phyloP scores from a whole-genome alignment of 1,140 invertebrate genomes.

The Notospermus geniculatus region DNA sequence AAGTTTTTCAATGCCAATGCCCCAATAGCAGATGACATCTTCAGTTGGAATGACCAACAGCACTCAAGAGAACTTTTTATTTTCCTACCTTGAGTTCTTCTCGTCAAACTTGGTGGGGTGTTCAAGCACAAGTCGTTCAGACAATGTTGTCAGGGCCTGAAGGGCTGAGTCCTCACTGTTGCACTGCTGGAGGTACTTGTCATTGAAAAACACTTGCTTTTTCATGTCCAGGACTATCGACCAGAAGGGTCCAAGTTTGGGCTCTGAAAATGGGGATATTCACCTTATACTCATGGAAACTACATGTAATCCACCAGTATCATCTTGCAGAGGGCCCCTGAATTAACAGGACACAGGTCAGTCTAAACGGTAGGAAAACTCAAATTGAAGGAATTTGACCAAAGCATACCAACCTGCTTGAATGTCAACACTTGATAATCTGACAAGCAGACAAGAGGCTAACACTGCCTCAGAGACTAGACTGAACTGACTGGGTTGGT shows the following conservation, averaged over 20 bases:
- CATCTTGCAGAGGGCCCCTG: background rate
- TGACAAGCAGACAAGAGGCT: conserved; percentile 72
- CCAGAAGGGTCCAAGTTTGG: conserved; percentile 66
- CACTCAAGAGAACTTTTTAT: too few relatives aligned
- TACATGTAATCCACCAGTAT: too few relatives aligned
- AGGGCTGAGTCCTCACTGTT: conserved; percentile 64
- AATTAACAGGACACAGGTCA: background rate
- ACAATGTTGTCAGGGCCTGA: conserved; percentile 59
- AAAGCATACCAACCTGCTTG: conserved; percentile 39
- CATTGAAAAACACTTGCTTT: conserved; percentile 65
- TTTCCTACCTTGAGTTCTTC: too few relatives aligned
- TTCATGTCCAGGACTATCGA: conserved; percentile 68
- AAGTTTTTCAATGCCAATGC: too few relatives aligned
- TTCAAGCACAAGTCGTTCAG: conserved; percentile 65
- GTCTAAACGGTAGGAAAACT: background rate
- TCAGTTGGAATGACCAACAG: too few relatives aligned
- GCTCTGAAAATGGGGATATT: conserved; percentile 61
- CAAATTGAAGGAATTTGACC: background rate
- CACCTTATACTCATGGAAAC: too few relatives aligned
- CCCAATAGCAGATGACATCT: too few relatives aligned
- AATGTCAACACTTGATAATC: conserved; percentile 61
- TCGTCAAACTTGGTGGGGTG: conserved; percentile 49
- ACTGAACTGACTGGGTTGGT: conserved; percentile 63
- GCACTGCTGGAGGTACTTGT: conserved; percentile 73
- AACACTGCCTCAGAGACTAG: conserved; percentile 77